Percentiles rank a stretch among this genome's conserved stretches.
Conservation (phyloP, 2,113 vertebrate species). For the Ondatra zibethicus region DNA sequence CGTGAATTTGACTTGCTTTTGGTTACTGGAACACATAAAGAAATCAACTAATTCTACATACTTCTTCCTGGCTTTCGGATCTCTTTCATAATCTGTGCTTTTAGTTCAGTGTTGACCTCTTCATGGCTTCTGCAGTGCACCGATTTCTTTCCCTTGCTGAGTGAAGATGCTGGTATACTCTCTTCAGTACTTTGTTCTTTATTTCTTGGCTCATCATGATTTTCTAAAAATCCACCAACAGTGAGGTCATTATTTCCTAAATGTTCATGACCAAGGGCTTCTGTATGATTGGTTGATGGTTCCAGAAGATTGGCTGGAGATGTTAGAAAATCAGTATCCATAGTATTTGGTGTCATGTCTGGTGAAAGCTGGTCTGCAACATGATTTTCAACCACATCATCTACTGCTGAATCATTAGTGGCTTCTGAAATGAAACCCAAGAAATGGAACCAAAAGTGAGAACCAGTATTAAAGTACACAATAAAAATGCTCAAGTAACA, state of each 20-base stretch:
- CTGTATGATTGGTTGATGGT: constrained; percentile 83
- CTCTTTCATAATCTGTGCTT: constrained; percentile 95
- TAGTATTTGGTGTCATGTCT: constrained; percentile 80
- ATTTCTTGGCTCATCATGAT: constrained; percentile 82
- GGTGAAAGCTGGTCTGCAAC: constrained; percentile 88
- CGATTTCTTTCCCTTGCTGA: constrained; percentile 89
- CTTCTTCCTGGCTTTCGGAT: constrained; percentile 97
- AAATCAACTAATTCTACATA: constrained; percentile 85
- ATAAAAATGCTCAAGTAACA: background rate
- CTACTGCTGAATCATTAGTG: constrained; percentile 80
- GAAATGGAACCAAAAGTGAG: background rate
- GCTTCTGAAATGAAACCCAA: constrained; percentile 83
- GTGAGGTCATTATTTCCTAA: constrained; percentile 85
- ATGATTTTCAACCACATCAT: constrained; percentile 91
- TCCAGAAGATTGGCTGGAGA: constrained; percentile 83
- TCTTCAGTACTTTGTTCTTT: constrained; percentile 84
- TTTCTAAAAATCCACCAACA: constrained; percentile 83
- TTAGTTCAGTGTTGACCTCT: constrained; percentile 93
- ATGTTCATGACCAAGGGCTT: constrained; percentile 82
- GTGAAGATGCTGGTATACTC: constrained; percentile 86
- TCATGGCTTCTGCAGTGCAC: constrained; percentile 90
- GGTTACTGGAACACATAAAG: background rate
- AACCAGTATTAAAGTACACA: background rate
- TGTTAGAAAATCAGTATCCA: constrained; percentile 84
- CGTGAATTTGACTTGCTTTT: background rate